Base-by-base conservation (phyloP, 1,140 invertebrate genomes). In the Paralvinella palmiformis region DNA sequence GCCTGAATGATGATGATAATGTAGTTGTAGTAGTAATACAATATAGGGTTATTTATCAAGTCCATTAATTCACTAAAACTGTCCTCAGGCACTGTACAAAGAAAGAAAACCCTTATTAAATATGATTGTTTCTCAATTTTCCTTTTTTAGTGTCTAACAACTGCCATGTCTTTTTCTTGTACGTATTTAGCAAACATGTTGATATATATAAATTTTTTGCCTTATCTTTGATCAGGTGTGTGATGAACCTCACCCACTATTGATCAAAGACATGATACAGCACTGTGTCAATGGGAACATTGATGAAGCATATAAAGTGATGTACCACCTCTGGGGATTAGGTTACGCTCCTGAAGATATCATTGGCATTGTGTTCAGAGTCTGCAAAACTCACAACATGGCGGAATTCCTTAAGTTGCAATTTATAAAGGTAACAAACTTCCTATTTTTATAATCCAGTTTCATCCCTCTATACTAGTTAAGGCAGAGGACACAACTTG, bases 241-340 rank as follows among this genome's bases (percentile, higher is more conserved):
- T 79, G 97, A 99, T 82, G 96, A 99, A 79, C 96, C 97, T 0
- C 95, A 99, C 85, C 97, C 97, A 6, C 83, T 96, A 65, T 76
- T 96, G 0, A 88, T 99, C 10, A 90, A 91, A 79, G 87, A 90
- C 68, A 98, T 99, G 93, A 81, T 99, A 56, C 85, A 91, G 62
- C 84, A 87, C 72, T 99, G 94, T 81, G 82, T 85, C 0, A 79
- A 88, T 55, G 88, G 88, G 41, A 87, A 97, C 67, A 89, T 98
- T 66, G 87, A 89, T 61, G 88, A 90, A 71, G 91, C 94, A 1
- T 96, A 90, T 72, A 88, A 89, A 79, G 86, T 92, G 35, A 84
- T 96, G 69, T 83, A 86, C 20, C 88, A 92, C 76, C 81, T 97
- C 24, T 94, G 90, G 88, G 88, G 87, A 73, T 81, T 95, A 63